Evolutionary conservation across 2,888 invertebrate genomes (phyloP), one percentile per base, ranked within the genome.

Genomic region (Lycocerus yunnanus): DNA sequence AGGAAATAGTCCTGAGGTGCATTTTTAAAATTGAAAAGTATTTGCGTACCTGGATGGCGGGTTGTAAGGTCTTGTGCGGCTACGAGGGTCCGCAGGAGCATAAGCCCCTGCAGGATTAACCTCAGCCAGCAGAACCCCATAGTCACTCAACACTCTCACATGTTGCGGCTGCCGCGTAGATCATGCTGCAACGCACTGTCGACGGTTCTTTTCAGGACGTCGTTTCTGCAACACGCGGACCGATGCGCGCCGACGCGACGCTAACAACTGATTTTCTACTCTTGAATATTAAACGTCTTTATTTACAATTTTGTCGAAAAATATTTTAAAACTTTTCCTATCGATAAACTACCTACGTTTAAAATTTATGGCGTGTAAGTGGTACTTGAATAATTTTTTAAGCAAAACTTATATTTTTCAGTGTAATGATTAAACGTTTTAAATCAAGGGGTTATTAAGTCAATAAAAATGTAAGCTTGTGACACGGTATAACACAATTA

Each of bases 111-210:
- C 74, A 79, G 81, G 81, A 84, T 82, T 81, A 82, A 82, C 83
- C 82, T 82, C 83, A 81, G 84, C 84, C 83, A 82, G 79, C 83
- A 84, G 83, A 81, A 82, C 83, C 79, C 81, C 84, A 84, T 85
- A 80, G 83, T 85, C 84, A 84, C 84, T 84, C 82, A 77, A 80
- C 81, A 80, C 82, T 78, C 76, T 84, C 84, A 84, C 84, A 84
- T 84, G 77, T 80, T 78, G 76, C 78, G 75, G 73, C 77, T 77
- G 78, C 65, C 74, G 72, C 76, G 75, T 76, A 76, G 74, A 78
- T 75, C 81, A 83, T 83, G 80, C 80, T 82, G 83, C 79, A 82
- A 80, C 81, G 81, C 82, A 84, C 84, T 83, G 80, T 77, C 80
- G 79, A 63, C 61, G 61, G 27, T 70, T 66, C 68, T 74, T 60